These are phyloP conservation scores for Apoda limacodes DNA, from an alignment of 2,888 invertebrate species.

Conservation along the genomic window DNA sequence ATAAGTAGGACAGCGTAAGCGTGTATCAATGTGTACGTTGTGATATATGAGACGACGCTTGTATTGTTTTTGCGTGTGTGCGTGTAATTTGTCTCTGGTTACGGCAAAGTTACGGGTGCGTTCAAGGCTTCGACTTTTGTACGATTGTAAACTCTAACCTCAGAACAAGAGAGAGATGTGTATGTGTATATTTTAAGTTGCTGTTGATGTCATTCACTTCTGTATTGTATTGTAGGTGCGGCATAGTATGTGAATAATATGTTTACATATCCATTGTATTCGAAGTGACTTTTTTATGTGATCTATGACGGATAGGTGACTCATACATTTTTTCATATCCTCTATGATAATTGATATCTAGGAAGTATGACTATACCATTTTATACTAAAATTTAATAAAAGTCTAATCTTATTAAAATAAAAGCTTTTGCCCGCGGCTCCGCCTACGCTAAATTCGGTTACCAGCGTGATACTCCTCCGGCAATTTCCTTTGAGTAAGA, in stretches of 20 bases:
- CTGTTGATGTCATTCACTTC: conserved; percentile 37
- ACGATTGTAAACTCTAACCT: conserved; percentile 26
- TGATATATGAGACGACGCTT: conserved; percentile 31
- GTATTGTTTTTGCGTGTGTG: conserved; percentile 23
- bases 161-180: conserved; percentile 7
- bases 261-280: conserved; percentile 26
- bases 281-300: conserved; percentile 31
- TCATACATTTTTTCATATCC: too few relatives aligned
- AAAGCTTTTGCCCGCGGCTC: too few relatives aligned
- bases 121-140: conserved; percentile 4
- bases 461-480: too few relatives aligned
- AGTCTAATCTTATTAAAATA: too few relatives aligned
- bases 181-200: conserved; percentile 13
- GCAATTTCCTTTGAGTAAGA: too few relatives aligned
- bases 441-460: too few relatives aligned
- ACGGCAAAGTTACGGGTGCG: conserved; percentile 19
- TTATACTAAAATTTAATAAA: too few relatives aligned
- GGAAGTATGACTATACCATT: too few relatives aligned
- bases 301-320: conserved; percentile 48
- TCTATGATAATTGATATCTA: too few relatives aligned
- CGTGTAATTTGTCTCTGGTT: conserved; percentile 32
- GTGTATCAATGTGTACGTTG: conserved; percentile 19
- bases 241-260: conserved; percentile 16
- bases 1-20: conserved; percentile 9
- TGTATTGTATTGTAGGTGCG: conserved; percentile 24